These are phyloP conservation scores for Sanderia malayensis DNA, from an alignment of 30 jellyfish, hydroid and myxozoan genomes.

Conservation along the genomic window DNA sequence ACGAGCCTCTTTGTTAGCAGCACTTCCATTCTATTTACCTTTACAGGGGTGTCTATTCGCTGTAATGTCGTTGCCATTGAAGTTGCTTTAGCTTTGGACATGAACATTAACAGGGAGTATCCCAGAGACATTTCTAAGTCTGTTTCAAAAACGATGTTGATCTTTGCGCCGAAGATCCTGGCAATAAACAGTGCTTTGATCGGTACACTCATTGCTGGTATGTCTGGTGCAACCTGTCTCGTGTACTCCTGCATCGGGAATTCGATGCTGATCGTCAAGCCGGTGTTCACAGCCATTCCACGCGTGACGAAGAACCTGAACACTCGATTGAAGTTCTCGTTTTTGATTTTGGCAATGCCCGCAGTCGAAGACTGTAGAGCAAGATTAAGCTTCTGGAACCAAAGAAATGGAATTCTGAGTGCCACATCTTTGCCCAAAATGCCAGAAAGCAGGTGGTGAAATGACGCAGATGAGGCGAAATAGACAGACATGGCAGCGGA, in stretches of 20 bases:
- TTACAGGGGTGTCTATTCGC: conserved; percentile 2
- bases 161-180: background rate
- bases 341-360: conserved; percentile 63
- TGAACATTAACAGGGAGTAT: conserved; percentile 17
- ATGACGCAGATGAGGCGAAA: conserved; percentile 59
- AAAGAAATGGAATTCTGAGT: conserved; percentile 53
- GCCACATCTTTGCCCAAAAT: conserved; percentile 51
- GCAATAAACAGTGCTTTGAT: conserved; percentile 29
- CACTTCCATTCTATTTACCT: conserved; percentile 21
- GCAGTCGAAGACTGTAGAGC: conserved; percentile 58
- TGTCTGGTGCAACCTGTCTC: conserved; percentile 11
- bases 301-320: conserved; percentile 61
- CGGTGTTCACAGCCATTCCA: conserved; percentile 69
- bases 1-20: conserved; percentile 4
- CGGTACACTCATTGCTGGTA: conserved; percentile 25
- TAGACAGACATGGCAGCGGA: conserved; percentile 57
- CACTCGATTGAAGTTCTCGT: conserved; percentile 57
- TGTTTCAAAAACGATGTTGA: conserved; percentile 23
- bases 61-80: background rate
- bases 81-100: conserved; percentile 24
- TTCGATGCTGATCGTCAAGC: conserved; percentile 52
- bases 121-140: conserved; percentile 20
- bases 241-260: conserved; percentile 64
- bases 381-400: conserved; percentile 49
- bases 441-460: conserved; percentile 55